Evolutionary conservation across 2,797 vertebrate genomes (phyloP).

Genomic region (Pseudochromis fuscus): DNA sequence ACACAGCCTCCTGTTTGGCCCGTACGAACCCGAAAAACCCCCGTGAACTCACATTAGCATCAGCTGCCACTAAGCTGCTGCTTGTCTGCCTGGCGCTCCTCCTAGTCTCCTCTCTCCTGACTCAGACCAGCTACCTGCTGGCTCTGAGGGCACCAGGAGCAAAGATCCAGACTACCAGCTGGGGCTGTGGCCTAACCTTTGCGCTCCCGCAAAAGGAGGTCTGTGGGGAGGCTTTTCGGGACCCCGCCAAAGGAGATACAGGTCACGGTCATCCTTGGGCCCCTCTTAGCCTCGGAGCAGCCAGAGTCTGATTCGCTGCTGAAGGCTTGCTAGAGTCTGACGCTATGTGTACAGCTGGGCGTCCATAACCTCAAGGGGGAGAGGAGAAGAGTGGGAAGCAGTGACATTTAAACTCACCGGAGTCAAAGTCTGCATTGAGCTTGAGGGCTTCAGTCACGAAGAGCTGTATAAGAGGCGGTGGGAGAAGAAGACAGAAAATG

Average conservation of each 20-base stretch:
- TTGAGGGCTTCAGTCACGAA: constrained; percentile 33
- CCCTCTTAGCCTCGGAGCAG: constrained; percentile 29
- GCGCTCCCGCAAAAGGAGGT: constrained; percentile 48
- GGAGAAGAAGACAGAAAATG: constrained; percentile 14
- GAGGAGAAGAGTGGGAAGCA: constrained; percentile 24
- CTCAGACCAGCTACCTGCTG: constrained; percentile 47
- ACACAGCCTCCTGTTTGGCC: constrained; percentile 42
- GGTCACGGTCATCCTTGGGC: constrained; percentile 41
- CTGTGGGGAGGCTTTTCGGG: constrained; percentile 28
- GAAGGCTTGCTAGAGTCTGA: constrained; percentile 21
- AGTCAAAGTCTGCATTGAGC: constrained; percentile 35
- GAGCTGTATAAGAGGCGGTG: constrained; percentile 13
- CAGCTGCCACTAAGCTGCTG: constrained; percentile 50
- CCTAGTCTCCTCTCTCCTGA: constrained; percentile 28
- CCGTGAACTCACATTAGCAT: constrained; percentile 47
- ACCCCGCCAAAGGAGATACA: constrained; percentile 34
- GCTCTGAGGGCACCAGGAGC: constrained; percentile 35
- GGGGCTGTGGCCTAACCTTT: constrained; percentile 43
- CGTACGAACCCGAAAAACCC: constrained; percentile 39
- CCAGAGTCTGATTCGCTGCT: constrained; percentile 29
- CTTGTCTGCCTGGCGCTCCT: constrained; percentile 46
- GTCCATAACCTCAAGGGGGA: constrained; percentile 30
- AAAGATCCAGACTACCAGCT: constrained; percentile 51
- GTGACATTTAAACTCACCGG: constrained; percentile 51
- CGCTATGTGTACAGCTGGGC: constrained; percentile 38